Evolutionary conservation across 1,140 invertebrate genomes (phyloP).

Genomic region (Leptinotarsa lineolata): DNA sequence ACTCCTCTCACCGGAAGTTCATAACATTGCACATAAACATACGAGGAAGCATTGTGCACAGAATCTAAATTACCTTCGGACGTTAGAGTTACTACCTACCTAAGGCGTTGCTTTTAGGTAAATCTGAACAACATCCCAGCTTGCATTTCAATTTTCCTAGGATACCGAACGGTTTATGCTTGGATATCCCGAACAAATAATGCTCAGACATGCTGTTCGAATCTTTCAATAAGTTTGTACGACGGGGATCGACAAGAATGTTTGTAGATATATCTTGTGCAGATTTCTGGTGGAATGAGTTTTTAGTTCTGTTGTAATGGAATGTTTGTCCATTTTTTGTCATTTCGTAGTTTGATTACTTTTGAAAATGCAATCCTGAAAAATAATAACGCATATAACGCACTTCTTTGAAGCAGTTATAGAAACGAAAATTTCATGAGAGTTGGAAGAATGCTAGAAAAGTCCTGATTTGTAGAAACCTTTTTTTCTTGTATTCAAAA

Average conservation of each 20-base stretch:
- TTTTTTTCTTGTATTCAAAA: too few species aligned
- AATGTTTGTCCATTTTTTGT: too few species aligned
- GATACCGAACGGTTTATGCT: conserved; percentile 10
- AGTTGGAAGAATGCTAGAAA: too few species aligned
- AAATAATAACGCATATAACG: too few species aligned
- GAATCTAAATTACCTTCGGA: background rate
- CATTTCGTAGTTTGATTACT: too few species aligned
- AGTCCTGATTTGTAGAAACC: too few species aligned
- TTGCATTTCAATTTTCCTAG: conserved; percentile 28
- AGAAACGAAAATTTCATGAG: too few species aligned
- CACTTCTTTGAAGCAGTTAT: too few species aligned
- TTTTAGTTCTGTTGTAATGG: too few species aligned
- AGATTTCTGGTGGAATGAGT: background rate
- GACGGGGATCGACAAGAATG: background rate
- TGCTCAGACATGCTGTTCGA: background rate
- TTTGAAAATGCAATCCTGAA: too few species aligned
- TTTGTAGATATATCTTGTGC: background rate
- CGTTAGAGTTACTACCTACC: conserved; percentile 17
- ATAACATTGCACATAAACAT: background rate
- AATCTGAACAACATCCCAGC: conserved; percentile 23
- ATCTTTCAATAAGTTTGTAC: background rate
- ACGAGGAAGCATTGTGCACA: background rate
- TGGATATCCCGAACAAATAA: conserved; percentile 8
- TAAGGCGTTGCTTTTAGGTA: conserved; percentile 16
- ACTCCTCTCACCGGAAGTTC: background rate